Evolutionary conservation across 2,797 vertebrate species (phyloP), one percentile per base, ranked within the genome.

Genomic region (Pyrocephalus nanus): DNA sequence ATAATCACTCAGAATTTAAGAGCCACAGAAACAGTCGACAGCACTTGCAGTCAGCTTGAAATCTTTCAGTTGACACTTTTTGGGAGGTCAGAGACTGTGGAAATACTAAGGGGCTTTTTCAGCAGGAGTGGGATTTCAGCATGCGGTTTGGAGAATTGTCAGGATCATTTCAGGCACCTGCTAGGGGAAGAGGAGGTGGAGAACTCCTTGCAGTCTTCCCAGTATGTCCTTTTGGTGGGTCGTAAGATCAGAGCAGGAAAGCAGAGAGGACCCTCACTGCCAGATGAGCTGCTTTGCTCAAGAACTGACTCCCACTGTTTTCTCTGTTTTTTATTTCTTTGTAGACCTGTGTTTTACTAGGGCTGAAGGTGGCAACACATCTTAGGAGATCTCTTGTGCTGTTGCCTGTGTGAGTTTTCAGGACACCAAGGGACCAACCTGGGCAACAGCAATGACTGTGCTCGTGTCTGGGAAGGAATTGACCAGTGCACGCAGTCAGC

Each of bases 341-440:
- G 16, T 78, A 54, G 80, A 17, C 9, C 2, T 11, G 13, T 47
- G 29, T 73, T 94, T 94, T 87, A 69, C 25, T 45, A 27, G 34
- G 47, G 61, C 22, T 45, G 73, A 69, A 92, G 73, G 29, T 17
- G 15, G 36, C 15, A 62, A 50, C 47, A 61, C 62, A 82, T 29
- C 18, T 40, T 19, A 47, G 4, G 19, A 0, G 0, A 34, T 67
- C 32, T 71, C 38, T 48, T 45, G 43, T 0, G 0, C 77, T 72
- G 4, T 47, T 57, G 29, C 16, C 4, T 17, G 6, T 1, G 1
- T 34, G 66, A 61, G 40, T 36, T 64, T 91, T 64, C 69, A 53
- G 85, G 61, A 66, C 40, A 53, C 55, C 40, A 13, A 1, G 0
- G 67, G 53, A 88, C 55, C 40, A 23, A 3, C 23, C 9, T 71